Evolutionary conservation across 2,113 vertebrate genomes (phyloP).

Genomic region (Vireo altiloquus): DNA sequence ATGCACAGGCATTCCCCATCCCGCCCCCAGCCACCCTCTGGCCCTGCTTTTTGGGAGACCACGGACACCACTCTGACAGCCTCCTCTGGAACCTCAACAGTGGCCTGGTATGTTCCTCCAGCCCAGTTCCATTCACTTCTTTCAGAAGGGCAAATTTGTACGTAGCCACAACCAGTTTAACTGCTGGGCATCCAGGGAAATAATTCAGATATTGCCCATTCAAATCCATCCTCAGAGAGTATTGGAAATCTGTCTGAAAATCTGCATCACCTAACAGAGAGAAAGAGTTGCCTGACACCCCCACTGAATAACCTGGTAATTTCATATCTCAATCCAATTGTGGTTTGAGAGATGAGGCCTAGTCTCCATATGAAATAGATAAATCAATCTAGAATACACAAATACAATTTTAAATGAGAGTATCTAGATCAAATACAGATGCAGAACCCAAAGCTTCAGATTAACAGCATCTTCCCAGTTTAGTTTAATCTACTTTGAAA

Average conservation of each 20-base stretch:
- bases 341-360: not conserved
- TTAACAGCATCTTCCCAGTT: not conserved
- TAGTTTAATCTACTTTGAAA: conserved; percentile 17
- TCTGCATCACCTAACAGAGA: not conserved
- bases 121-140: not conserved
- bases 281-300: not conserved
- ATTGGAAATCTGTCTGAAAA: not conserved
- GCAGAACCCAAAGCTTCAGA: conserved; percentile 1
- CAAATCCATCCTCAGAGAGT: not conserved
- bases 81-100: not conserved
- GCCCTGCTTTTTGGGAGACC: not conserved
- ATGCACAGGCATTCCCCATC: not conserved
- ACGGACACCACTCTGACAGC: not conserved
- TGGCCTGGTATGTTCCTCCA: not conserved
- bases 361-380: not conserved
- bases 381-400: conserved; percentile 22
- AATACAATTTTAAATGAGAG: conserved; percentile 1
- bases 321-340: not conserved
- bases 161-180: not conserved
- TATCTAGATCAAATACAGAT: conserved; percentile 30
- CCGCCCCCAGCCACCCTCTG: not conserved
- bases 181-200: not conserved
- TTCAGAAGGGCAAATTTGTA: not conserved
- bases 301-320: not conserved
- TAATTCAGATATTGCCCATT: not conserved